These are phyloP conservation scores for Limnodromus scolopaceus DNA, from an alignment of 2,797 vertebrate species.

Conservation along the genomic window DNA sequence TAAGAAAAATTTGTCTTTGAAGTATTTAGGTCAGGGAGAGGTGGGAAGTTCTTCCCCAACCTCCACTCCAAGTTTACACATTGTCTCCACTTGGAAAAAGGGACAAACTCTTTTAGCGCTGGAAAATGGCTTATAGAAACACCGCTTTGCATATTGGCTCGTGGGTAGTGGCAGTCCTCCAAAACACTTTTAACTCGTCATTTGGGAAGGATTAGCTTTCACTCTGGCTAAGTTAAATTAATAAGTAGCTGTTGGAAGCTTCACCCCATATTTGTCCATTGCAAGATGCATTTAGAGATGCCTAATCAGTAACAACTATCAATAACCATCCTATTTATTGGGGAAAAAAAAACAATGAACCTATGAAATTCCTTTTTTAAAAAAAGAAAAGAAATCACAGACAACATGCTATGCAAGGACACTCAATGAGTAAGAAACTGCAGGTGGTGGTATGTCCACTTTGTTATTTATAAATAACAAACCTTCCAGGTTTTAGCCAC, in stretches of 20 bases:
- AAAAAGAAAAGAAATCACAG: background rate
- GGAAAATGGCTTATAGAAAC: background rate
- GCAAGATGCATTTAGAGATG: background rate
- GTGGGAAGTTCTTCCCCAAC: background rate
- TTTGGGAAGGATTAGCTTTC: background rate
- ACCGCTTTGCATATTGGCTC: background rate
- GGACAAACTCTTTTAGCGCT: background rate
- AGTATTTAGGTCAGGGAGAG: background rate
- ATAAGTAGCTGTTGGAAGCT: background rate
- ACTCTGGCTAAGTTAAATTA: background rate
- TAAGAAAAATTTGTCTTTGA: background rate
- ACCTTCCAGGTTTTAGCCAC: background rate
- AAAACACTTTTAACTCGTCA: background rate
- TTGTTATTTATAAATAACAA: constrained; percentile 6
- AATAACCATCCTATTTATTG: background rate
- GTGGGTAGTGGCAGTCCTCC: background rate
- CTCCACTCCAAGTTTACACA: background rate
- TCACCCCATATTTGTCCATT: background rate
- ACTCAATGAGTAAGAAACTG: background rate
- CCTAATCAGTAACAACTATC: background rate
- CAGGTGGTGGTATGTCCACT: background rate
- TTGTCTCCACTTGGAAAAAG: background rate
- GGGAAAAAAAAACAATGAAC: background rate
- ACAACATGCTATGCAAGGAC: accelerated
- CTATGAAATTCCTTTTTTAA: background rate